phyloP scores from a whole-genome alignment of 2,113 vertebrate genomes.

The Tupaia tana region DNA sequence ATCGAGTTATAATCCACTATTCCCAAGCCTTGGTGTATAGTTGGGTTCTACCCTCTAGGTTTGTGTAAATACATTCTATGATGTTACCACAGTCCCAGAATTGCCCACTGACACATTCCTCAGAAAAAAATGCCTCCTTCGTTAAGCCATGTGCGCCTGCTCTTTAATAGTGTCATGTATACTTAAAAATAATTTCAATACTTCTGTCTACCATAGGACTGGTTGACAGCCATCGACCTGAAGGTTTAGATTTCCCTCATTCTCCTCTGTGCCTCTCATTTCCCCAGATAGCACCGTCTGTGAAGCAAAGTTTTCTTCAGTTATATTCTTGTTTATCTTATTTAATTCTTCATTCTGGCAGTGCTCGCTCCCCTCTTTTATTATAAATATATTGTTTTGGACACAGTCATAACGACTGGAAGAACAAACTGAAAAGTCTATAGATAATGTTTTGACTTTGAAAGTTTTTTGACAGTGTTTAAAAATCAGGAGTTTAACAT shows the following conservation, averaged over 20 bases:
- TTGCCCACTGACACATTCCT: no score
- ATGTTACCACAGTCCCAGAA: no score
- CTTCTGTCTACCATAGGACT: not conserved
- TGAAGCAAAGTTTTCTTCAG: not conserved
- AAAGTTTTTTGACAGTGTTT: not conserved
- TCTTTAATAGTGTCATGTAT: not conserved
- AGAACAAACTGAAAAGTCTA: not conserved
- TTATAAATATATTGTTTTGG: not conserved
- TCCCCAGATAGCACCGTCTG: not conserved
- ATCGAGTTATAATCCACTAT: no score
- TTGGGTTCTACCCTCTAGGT: no score
- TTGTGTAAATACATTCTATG: no score
- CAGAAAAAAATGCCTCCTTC: no score
- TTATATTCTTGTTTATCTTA: not conserved
- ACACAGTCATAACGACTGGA: not conserved
- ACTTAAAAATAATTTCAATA: not conserved
- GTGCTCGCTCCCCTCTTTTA: not conserved
- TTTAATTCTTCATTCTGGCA: not conserved
- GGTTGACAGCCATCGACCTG: not conserved
- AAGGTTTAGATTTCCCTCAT: not conserved
- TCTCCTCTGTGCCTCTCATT: not conserved
- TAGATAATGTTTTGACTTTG: not conserved
- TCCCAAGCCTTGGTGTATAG: no score
- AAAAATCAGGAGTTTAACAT: conserved; percentile 1
- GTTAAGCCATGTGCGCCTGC: no score